phyloP scores from a whole-genome alignment of 35 echinoderm and acorn worm species.

The Acanthaster planci region DNA sequence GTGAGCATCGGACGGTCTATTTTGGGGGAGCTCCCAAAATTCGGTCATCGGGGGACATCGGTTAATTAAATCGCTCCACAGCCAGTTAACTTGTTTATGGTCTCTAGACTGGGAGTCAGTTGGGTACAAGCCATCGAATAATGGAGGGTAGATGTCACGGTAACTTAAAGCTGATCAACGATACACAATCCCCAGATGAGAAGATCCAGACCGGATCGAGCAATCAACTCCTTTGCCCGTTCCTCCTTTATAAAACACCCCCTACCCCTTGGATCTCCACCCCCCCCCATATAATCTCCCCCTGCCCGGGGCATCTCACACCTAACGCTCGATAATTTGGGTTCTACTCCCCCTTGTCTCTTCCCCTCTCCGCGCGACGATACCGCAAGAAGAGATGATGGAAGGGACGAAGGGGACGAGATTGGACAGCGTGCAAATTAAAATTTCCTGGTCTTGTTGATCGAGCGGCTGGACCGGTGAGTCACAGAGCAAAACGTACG shows the following conservation, averaged over 20 bases:
- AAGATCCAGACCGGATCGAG: background rate
- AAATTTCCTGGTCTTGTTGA: slow-evolving; percentile 26
- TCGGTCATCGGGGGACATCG: too few relatives aligned
- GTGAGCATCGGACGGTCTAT: too few relatives aligned
- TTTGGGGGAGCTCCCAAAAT: too few relatives aligned
- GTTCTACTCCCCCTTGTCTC: slow-evolving; percentile 3
- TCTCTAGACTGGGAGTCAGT: too few relatives aligned
- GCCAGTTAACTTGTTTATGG: too few relatives aligned
- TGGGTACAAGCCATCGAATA: too few relatives aligned
- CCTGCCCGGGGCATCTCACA: slow-evolving; percentile 15
- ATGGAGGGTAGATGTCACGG: background rate
- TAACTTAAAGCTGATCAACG: slow-evolving; percentile 1
- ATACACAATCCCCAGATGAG: slow-evolving; percentile 18
- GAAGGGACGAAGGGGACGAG: background rate
- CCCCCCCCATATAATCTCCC: slow-evolving; percentile 5
- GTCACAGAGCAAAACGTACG: background rate
- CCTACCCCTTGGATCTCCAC: background rate
- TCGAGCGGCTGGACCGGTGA: slow-evolving; percentile 8
- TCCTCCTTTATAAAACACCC: background rate
- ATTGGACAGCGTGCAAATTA: slow-evolving; percentile 29
- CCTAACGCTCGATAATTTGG: slow-evolving; percentile 32
- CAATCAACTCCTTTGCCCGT: background rate
- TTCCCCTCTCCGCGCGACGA: slow-evolving; percentile 4
- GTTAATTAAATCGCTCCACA: too few relatives aligned
- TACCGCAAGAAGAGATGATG: background rate